These are phyloP conservation scores for Crotalus helleri DNA, from an alignment of 2,113 vertebrate genomes.

Conservation along the genomic window DNA sequence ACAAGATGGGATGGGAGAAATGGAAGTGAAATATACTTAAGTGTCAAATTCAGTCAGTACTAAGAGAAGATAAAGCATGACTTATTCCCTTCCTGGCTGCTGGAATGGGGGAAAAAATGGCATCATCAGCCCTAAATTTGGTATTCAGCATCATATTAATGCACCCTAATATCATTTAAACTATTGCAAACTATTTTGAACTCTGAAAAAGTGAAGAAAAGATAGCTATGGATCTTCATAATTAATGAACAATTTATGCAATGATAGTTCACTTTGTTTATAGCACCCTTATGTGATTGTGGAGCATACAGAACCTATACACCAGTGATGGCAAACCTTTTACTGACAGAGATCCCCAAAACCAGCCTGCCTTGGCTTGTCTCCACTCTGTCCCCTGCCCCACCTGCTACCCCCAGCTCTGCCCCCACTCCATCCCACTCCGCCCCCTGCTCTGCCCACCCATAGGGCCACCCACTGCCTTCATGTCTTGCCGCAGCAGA, in stretches of 20 bases:
- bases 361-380: rapidly evolving
- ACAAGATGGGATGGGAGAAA: neutral
- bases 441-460: too few species aligned
- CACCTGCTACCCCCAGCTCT: too few species aligned
- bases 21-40: slow-evolving; percentile 44
- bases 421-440: too few species aligned
- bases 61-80: slow-evolving; percentile 24
- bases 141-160: slow-evolving; percentile 21
- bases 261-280: neutral
- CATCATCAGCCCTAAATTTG: slow-evolving; percentile 27
- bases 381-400: too few species aligned
- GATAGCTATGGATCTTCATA: neutral
- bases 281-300: neutral
- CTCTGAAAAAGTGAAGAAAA: neutral
- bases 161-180: slow-evolving; percentile 21
- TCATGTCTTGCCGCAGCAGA: too few species aligned
- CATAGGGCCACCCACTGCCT: too few species aligned
- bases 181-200: slow-evolving; percentile 31
- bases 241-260: neutral
- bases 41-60: slow-evolving; percentile 35
- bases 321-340: too few species aligned
- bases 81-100: slow-evolving; percentile 16
- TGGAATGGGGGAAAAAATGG: slow-evolving; percentile 24
- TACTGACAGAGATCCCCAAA: too few species aligned
- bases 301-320: neutral